Evolutionary conservation across 2,797 vertebrate species (phyloP), one percentile per base, ranked within the genome.

Genomic region (Trematomus bernacchii): DNA sequence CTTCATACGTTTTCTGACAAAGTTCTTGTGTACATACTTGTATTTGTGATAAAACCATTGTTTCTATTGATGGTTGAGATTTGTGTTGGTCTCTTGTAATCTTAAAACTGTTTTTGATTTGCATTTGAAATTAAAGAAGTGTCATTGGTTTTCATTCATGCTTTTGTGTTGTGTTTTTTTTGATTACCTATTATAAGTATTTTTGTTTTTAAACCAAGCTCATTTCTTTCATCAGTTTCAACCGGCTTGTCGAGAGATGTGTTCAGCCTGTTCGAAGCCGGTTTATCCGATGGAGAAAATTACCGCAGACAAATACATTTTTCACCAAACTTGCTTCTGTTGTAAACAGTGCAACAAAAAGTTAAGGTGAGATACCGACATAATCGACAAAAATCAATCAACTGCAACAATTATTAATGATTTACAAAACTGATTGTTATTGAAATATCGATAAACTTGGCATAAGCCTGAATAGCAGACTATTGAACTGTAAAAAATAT

Each of bases 251-350:
- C 93, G 71, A 63, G 96, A 97, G 75, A 90, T 48, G 73, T 97
- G 96, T 66, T 90, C 91, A 43, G 92, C 86, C 10, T 97, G 96
- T 85, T 83, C 89, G 76, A 94, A 92, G 87, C 92, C 96, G 2
- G 94, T 95, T 76, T 96, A 95, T 84, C 79, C 93, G 14, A 92
- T 94, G 95, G 96, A 97, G 90, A 77, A 90, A 85, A 91, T 96
- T 61, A 84, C 85, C 42, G 72, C 94, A 10, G 95, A 95, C 87
- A 94, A 94, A 83, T 81, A 90, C 43, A 90, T 94, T 80, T 93
- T 97, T 84, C 96, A 97, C 87, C 94, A 47, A 47, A 90, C 79
- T 0, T 97, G 97, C 89, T 97, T 97, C 93, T 93, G 95, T 90
- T 97, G 97, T 85, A 96, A 93, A 74, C 69, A 93, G 73, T 97